Percentiles rank a stretch among this genome's conserved stretches.
phyloP scores from a whole-genome alignment of 2,113 vertebrate genomes.

The Phasianus colchicus region DNA sequence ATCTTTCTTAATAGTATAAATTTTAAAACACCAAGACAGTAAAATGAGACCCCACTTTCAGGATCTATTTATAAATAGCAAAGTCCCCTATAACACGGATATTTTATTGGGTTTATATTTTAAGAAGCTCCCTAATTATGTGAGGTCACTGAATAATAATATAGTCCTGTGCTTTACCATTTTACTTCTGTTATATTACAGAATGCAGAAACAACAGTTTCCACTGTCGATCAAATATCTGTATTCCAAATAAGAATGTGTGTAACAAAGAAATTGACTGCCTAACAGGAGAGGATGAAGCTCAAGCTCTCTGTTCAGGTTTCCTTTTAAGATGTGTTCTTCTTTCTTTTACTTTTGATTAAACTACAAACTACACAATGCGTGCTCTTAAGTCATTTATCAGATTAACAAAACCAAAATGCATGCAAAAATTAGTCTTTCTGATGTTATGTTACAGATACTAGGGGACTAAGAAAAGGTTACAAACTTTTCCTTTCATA shows the following conservation, averaged over 20 bases:
- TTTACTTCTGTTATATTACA: slow-evolving; percentile 62
- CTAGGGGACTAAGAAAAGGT: background rate
- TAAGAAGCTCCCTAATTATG: background rate
- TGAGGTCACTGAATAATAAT: background rate
- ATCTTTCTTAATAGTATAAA: background rate
- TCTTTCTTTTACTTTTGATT: background rate
- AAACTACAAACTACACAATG: background rate
- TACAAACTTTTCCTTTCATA: background rate
- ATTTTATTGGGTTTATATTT: background rate
- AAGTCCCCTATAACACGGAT: background rate
- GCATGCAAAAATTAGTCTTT: background rate
- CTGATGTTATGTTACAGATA: background rate
- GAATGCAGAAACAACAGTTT: slow-evolving; percentile 79
- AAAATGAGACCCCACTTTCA: background rate
- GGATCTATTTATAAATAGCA: background rate
- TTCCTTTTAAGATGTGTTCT: background rate
- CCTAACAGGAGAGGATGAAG: slow-evolving; percentile 89
- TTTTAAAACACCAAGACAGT: background rate
- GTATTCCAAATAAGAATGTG: slow-evolving; percentile 73
- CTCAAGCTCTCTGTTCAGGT: slow-evolving; percentile 64
- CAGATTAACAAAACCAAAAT: background rate
- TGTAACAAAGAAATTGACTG: slow-evolving; percentile 86
- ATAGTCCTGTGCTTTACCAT: background rate
- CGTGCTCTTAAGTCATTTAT: background rate
- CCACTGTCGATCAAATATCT: slow-evolving; percentile 85